Evolutionary conservation across 2,113 vertebrate species (phyloP), one percentile per base, ranked within the genome.

Genomic region (Pontoporia blainvillei): DNA sequence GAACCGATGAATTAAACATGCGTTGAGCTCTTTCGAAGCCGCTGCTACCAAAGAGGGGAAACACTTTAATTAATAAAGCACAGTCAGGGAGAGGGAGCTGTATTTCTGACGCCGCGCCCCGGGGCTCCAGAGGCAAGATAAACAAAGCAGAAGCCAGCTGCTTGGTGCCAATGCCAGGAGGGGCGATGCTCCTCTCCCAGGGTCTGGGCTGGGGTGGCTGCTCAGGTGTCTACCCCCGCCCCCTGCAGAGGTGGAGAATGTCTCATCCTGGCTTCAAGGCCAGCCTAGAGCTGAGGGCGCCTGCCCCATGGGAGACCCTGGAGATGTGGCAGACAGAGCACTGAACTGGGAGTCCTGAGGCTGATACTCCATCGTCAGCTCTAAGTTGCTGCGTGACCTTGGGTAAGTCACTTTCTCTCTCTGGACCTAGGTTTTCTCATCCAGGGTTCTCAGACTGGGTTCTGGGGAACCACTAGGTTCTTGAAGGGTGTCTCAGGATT

Each of bases 1-100:
- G 96, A 87, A 86, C 71, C n/a, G 39, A 97, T 96, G 88, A 97
- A 98, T 98, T 98, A 98, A 98, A 97, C 97, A 98, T 98, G 97
- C 79, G 39, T 82, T 46, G 49, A 34, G 92, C 84, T 96, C 72
- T 73, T 97, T 96, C 64, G n/a, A 95, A 98, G 90, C 97, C 90
- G 92, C 83, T 97, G 96, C 91, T 95, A 71, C 97, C 92, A 52
- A 49, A 94, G 94, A 96, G 46, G 95, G 97, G 97, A 59, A 96
- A 90, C 73, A 94, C 95, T 97, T 98, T 98, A 96, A 98, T 98
- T 98, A 98, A 98, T 98, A 96, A 98, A 96, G 31, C 0, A 0
- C 87, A 88, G 86, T 13, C 29, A 18, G 75, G 81, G 96, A 96
- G 92, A 94, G 85, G 71, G 87, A 97, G 94, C 27, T 46, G 84